Base-by-base conservation (phyloP, 2,113 vertebrate genomes). In the Cathartes aura region DNA sequence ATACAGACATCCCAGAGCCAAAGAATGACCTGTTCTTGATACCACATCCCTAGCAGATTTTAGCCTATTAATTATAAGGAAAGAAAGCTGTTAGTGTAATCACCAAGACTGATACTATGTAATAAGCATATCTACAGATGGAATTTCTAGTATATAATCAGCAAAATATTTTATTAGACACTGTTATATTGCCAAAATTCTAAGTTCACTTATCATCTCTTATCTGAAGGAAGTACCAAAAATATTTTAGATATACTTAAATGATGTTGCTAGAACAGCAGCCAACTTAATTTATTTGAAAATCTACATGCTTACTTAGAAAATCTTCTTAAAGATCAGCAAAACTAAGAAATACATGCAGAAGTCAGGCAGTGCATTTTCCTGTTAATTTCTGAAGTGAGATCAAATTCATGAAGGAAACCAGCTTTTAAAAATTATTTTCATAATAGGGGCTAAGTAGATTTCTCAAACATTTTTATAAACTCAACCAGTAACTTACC, bases 31-130 rank as follows among this genome's bases (percentile, higher is more conserved):
- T 40, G 99, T 99, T 94, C 99, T 99, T 82, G 99, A 99, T 40
- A 99, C 98, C 3, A 99, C 99, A 43, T 99, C 99, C 73, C 99
- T 98, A 67, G 99, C 98, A 72, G 98, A 98, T 94, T 99, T 99
- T 93, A 99, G 95, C 97, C 99, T 99, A 95, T 87, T 74, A 94
- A 97, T 96, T 79, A 19, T 72, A 53, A 70, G 64, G 67, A 94
- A 94, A 96, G 20, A 48, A 90, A 59, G 36, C 7, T 78, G 59
- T 97, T 95, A 97, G 60, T 82, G 48, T 75, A 36, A 94, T 34
- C 23, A 73, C 36, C 50, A 93, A 82, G 58, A 81, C 13, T 22
- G 16, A 87, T 48, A 58, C 8, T 29, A 53, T 20, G 15, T 26
- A 93, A 87, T 34, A 94, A 79, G 16, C 27, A 94, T 26, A 91